Evolutionary conservation across 53 echinoderm and acorn worm genomes (phyloP), one percentile per base, ranked within the genome.

Genomic region (Astropecten irregularis): DNA sequence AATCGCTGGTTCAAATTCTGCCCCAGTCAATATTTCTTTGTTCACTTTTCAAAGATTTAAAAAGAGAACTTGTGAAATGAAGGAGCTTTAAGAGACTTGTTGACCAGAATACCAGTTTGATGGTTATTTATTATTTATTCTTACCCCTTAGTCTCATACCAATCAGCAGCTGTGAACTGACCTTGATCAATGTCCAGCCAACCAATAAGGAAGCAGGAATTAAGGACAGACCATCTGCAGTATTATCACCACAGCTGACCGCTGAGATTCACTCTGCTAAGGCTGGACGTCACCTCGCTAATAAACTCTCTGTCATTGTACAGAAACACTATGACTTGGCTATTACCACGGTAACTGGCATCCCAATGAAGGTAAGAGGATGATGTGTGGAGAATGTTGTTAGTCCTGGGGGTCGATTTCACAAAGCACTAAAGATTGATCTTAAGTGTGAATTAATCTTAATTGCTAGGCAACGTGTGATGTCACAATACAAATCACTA

Each of bases 331-430:
- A 84, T 68, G 91, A 96, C 46, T 57, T 96, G 36, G 88, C 87
- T 42, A 88, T 93, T 21, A 96, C 96, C 51, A 93, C 93, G 11
- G 91, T 96, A 16, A 96, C 93, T 38, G 96, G 96, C 3, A 93
- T 95, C 13, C 95, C 95, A 23, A 95, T 95, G 95, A 95, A 95
- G 89, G 95, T 95, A 72, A 65, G 82, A 32, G 4, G 18, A 34
- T 61, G 21, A 13, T 9, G 42, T 42, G 42, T 11, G 42, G 42
- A 42, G 42, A 13, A 9, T 9, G 13, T 9, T 7, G 46, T 44
- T 7, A 44, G 46, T 13, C 7, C 13, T 44, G 46, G n/a, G n/a
- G n/a, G n/a, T n/a, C n/a, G n/a, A n/a, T n/a, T n/a, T n/a, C n/a
- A n/a, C n/a, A n/a, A n/a, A n/a, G n/a, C n/a, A n/a, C n/a, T n/a